Conservation (phyloP, 2,888 invertebrate genomes). For the Diogma glabrata region DNA sequence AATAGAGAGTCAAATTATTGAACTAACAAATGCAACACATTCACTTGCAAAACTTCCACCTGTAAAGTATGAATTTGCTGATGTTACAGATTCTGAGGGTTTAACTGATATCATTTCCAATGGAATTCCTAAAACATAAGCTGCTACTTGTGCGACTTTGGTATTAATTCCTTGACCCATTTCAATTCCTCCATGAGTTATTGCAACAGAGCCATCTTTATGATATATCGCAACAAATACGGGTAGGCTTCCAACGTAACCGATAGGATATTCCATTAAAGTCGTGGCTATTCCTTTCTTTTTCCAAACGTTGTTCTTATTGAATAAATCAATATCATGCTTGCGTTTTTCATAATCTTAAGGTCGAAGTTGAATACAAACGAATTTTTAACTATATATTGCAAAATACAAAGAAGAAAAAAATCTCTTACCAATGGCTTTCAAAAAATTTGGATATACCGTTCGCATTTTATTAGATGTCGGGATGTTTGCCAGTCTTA, state of each 20-base stretch:
- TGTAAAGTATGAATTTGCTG: conserved; percentile 49
- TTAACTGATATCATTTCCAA: conserved; percentile 52
- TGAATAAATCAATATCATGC: conserved; percentile 44
- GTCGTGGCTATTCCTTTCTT: conserved; percentile 60
- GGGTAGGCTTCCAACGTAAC: conserved; percentile 41
- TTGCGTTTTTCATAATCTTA: conserved; percentile 46
- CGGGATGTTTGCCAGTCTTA: conserved; percentile 44
- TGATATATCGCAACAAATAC: conserved; percentile 55
- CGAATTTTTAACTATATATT: no score
- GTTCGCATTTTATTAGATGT: conserved; percentile 40
- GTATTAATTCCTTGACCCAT: conserved; percentile 75
- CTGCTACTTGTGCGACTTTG: conserved; percentile 63
- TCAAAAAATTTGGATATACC: conserved; percentile 35
- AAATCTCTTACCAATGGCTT: no score
- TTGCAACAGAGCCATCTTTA: conserved; percentile 52
- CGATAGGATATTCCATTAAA: conserved; percentile 52
- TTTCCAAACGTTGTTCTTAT: conserved; percentile 66
- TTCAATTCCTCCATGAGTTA: conserved; percentile 58
- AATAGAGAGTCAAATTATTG: no score
- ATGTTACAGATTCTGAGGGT: conserved; percentile 45
- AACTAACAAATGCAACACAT: conserved; percentile 39
- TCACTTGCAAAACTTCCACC: conserved; percentile 61
- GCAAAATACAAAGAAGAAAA: no score
- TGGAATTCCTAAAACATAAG: conserved; percentile 52
- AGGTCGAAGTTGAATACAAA: no score